phyloP scores from a whole-genome alignment of 1,140 invertebrate species.

The Drosophila pectinifera region DNA sequence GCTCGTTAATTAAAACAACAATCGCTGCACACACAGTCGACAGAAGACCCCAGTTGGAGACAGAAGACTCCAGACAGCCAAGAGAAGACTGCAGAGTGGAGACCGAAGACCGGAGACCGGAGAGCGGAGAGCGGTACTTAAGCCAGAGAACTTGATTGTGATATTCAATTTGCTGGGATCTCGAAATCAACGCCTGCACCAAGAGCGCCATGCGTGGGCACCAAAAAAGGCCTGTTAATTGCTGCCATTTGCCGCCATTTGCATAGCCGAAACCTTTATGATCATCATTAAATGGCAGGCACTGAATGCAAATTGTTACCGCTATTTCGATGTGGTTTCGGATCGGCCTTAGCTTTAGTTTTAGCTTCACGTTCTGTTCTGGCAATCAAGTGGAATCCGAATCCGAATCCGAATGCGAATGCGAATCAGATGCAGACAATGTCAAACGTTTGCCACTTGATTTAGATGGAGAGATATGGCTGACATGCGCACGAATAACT shows the following conservation, averaged over 20 bases:
- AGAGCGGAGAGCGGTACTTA: slow-evolving; percentile 2
- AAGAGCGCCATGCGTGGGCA: slow-evolving; percentile 10
- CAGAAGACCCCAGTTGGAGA: slow-evolving; percentile 22
- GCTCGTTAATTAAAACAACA: slow-evolving; percentile 80
- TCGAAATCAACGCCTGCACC: neutral
- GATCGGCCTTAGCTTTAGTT: neutral
- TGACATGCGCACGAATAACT: slow-evolving; percentile 65
- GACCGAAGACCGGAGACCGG: slow-evolving; percentile 4
- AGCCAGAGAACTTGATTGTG: slow-evolving; percentile 23
- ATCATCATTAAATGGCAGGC: slow-evolving; percentile 23
- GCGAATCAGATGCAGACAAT: slow-evolving; percentile 36
- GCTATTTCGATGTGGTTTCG: neutral
- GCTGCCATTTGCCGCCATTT: slow-evolving; percentile 19
- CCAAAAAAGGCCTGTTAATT: slow-evolving; percentile 15
- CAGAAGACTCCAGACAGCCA: slow-evolving; percentile 25
- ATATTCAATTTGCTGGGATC: slow-evolving; percentile 19
- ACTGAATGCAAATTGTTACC: slow-evolving; percentile 38
- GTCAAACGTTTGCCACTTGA: slow-evolving; percentile 49
- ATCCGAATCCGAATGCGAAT: slow-evolving; percentile 19
- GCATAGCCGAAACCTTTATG: slow-evolving; percentile 24
- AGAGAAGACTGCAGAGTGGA: neutral
- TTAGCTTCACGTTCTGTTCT: slow-evolving; percentile 10
- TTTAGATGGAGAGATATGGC: slow-evolving; percentile 52
- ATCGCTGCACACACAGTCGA: slow-evolving; percentile 49
- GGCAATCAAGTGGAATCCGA: slow-evolving; percentile 31